Base-by-base conservation (phyloP, 1,140 invertebrate species). In the Sweltsa coloradensis region DNA sequence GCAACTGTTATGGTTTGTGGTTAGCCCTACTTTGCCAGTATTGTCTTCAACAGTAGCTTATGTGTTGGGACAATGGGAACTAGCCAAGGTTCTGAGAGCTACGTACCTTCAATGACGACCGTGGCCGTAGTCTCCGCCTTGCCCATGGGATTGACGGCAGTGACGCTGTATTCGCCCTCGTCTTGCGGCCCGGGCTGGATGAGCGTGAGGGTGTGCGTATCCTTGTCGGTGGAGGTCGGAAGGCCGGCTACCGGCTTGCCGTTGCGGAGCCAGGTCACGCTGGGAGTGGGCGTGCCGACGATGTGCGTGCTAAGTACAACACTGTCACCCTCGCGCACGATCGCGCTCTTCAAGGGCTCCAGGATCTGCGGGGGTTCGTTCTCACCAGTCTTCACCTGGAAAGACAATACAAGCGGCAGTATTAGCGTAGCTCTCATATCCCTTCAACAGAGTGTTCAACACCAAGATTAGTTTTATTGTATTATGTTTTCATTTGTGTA, bases 51-150 rank as follows among this genome's bases (percentile, higher is more conserved):
- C n/a, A n/a, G n/a, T n/a, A n/a, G n/a, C n/a, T n/a, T n/a, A n/a
- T n/a, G n/a, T n/a, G n/a, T n/a, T n/a, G 22, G 2, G 22, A 24
- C 37, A 43, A 31, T 34, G 26, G 51, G 29, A 37, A 47, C 26
- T 37, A 51, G 22, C 22, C 13, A 53, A n/a, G n/a, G n/a, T n/a
- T n/a, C n/a, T n/a, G n/a, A n/a, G n/a, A n/a, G n/a, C n/a, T n/a
- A n/a, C 53, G 60, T 76, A 87, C 85, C 80, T 81, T 88, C 83
- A 53, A 93, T 82, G 9, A 76, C 85, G 1, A 92, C 67, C 45
- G 75, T 73, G 23, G 83, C 81, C 39, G 71, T 76, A 5, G 85
- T 87, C 69, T 85, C 77, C 5, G 79, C 76, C 45, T 71, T 74
- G 42, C 88, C 89, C 57, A 81, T 70, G 16, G 77, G 69, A 67